A percentile compares a stretch with the other conserved stretches of the same genome.
These are phyloP conservation scores for Branchipolynoe longqiensis DNA, from an alignment of 2,888 invertebrate genomes.

Conservation along the genomic window DNA sequence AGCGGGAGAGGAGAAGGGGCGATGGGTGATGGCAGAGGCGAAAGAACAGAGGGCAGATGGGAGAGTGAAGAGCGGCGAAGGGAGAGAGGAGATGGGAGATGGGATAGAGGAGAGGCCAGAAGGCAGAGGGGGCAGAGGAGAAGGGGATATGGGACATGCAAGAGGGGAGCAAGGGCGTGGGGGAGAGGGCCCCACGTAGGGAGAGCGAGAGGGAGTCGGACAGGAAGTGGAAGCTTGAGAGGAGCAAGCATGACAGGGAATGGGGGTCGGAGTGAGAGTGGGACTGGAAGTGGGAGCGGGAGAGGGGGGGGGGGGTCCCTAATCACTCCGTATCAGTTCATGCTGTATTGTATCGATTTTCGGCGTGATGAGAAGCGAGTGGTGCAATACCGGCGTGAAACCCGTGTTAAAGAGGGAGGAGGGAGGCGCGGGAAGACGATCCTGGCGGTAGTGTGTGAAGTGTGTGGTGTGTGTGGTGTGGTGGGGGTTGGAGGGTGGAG, in stretches of 20 bases:
- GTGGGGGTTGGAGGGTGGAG: background rate
- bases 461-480: background rate
- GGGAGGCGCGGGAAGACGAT: background rate
- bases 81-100: no score
- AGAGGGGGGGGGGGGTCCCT: no score
- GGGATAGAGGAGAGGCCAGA: no score
- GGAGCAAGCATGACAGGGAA: background rate
- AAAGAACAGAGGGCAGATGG: no score
- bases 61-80: no score
- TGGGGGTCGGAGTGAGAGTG: background rate
- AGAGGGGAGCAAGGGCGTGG: no score
- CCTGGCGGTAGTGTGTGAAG: no score
- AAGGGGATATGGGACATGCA: no score
- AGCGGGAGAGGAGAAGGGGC: no score
- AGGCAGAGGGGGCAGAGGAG: background rate
- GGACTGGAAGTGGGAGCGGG: background rate
- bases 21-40: no score
- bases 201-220: background rate
- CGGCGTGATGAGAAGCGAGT: background rate
- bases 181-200: no score
- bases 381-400: background rate
- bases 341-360: conserved; percentile 10
- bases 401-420: conserved; percentile 12
- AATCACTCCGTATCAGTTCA: conserved; percentile 24
- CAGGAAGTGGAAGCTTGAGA: background rate